A percentile compares a stretch with the other conserved stretches of the same genome.
phyloP scores from a whole-genome alignment of 2,888 invertebrate species.

The Sthenelais limicola region DNA sequence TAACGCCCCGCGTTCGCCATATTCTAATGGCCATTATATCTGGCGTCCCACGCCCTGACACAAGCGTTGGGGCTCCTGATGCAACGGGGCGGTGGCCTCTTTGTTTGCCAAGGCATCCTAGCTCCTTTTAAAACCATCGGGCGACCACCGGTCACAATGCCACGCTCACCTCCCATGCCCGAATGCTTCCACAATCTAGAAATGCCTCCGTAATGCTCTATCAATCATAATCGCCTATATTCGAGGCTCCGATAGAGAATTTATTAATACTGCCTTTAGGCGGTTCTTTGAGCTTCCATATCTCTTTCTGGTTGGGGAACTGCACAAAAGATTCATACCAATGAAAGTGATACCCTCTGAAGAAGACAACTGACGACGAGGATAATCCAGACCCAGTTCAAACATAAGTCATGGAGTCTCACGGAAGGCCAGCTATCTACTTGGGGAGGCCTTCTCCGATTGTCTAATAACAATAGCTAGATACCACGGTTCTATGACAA shows the following conservation, averaged over 20 bases:
- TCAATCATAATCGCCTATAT: slow-evolving; percentile 35
- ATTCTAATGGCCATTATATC: slow-evolving; percentile 32
- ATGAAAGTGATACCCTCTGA: slow-evolving; percentile 7
- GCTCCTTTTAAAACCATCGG: slow-evolving; percentile 33
- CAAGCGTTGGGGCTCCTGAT: not conserved
- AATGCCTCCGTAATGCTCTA: slow-evolving; percentile 33
- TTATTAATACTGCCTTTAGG: slow-evolving; percentile 29
- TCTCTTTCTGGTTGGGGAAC: slow-evolving; percentile 31
- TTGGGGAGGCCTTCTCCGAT: no score
- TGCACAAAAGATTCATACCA: slow-evolving; percentile 24
- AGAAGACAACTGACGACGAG: slow-evolving; percentile 17
- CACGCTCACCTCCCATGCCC: slow-evolving; percentile 8
- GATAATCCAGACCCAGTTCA: slow-evolving; percentile 7
- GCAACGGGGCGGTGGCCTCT: not conserved
- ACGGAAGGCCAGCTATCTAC: no score
- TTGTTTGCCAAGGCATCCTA: slow-evolving; percentile 28
- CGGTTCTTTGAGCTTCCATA: slow-evolving; percentile 9
- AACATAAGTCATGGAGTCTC: slow-evolving; percentile 34
- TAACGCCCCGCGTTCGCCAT: slow-evolving; percentile 27
- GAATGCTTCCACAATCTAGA: slow-evolving; percentile 29
- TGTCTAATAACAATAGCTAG: no score
- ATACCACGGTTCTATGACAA: no score
- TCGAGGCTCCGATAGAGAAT: slow-evolving; percentile 28
- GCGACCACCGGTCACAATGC: slow-evolving; percentile 8
- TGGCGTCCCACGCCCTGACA: slow-evolving; percentile 26